A percentile compares a stretch with the other conserved stretches of the same genome.
These are phyloP conservation scores for Paratrypauchen microcephalus DNA, from an alignment of 2,797 vertebrate genomes.

Conservation along the genomic window DNA sequence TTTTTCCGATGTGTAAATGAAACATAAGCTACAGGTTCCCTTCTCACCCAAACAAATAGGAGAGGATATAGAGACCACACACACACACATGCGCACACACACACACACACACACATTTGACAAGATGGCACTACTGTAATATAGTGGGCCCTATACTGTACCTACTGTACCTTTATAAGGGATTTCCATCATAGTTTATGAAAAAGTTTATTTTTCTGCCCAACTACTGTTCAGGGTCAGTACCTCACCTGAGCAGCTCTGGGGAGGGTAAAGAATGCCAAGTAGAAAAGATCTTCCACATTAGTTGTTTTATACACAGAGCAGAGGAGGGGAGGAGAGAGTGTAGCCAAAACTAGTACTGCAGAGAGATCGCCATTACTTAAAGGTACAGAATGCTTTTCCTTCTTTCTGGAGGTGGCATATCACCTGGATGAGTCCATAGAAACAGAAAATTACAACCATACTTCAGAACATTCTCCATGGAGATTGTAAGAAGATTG, in stretches of 20 bases:
- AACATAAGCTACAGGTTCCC: slow-evolving; percentile 46
- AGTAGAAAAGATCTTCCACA: slow-evolving; percentile 17
- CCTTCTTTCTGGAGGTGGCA: too few species aligned
- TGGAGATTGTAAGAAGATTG: too few species aligned
- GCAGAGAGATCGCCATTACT: too few species aligned
- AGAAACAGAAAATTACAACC: too few species aligned
- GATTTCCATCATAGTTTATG: slow-evolving; percentile 22
- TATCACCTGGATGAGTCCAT: too few species aligned
- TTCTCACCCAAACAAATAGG: slow-evolving; percentile 21
- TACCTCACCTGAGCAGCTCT: slow-evolving; percentile 7
- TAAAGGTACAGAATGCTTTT: too few species aligned
- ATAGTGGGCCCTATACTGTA: slow-evolving; percentile 5
- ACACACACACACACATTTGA: slow-evolving; percentile 39
- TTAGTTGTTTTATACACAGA: slow-evolving; percentile 48
- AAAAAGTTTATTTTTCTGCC: slow-evolving; percentile 44
- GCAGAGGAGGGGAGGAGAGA: slow-evolving; percentile 31
- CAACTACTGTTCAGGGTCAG: slow-evolving; percentile 43
- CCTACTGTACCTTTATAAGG: slow-evolving; percentile 18
- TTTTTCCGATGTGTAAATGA: slow-evolving; percentile 54
- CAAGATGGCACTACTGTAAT: slow-evolving; percentile 1
- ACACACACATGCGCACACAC: slow-evolving; percentile 20
- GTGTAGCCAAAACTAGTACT: slow-evolving; percentile 22
- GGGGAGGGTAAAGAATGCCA: slow-evolving; percentile 17
- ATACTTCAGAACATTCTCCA: too few species aligned
- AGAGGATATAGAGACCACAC: slow-evolving; percentile 22